phyloP scores from a whole-genome alignment of 2,113 vertebrate genomes.

The Hydrochoerus hydrochaeris region DNA sequence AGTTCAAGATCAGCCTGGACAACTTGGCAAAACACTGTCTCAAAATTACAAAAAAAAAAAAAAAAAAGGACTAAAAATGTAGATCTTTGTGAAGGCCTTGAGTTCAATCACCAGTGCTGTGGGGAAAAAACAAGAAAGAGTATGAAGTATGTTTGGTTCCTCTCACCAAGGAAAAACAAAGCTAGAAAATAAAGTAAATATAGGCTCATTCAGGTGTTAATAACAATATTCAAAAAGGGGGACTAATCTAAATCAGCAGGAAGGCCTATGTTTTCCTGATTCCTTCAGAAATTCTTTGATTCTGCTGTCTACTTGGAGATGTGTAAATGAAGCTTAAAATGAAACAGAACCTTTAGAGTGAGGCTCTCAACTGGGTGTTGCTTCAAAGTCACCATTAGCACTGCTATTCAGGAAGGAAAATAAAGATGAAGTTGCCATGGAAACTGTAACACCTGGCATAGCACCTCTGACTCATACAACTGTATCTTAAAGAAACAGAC shows the following conservation, averaged over 20 bases:
- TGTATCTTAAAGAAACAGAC: conserved; percentile 70
- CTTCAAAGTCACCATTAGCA: conserved; percentile 70
- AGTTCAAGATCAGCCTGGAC: neutral
- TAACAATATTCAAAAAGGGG: neutral
- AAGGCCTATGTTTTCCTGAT: neutral
- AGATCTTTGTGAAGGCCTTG: neutral
- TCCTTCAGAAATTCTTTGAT: neutral
- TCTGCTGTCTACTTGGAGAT: neutral
- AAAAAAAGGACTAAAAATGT: neutral
- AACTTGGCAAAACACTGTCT: neutral
- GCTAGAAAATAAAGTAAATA: neutral
- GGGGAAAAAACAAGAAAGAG: neutral
- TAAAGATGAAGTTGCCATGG: conserved; percentile 80
- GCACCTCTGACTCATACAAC: conserved; percentile 74
- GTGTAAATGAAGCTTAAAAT: neutral
- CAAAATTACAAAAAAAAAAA: neutral
- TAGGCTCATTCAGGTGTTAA: neutral
- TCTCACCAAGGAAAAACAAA: neutral
- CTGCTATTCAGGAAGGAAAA: conserved; percentile 70
- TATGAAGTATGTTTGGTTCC: neutral
- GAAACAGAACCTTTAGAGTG: neutral
- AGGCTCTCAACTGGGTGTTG: conserved; percentile 58
- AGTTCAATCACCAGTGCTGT: neutral
- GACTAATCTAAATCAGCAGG: neutral
- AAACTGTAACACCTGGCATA: conserved; percentile 77